phyloP scores from a whole-genome alignment of 1,140 invertebrate species.

The Vollenhovia emeryi region DNA sequence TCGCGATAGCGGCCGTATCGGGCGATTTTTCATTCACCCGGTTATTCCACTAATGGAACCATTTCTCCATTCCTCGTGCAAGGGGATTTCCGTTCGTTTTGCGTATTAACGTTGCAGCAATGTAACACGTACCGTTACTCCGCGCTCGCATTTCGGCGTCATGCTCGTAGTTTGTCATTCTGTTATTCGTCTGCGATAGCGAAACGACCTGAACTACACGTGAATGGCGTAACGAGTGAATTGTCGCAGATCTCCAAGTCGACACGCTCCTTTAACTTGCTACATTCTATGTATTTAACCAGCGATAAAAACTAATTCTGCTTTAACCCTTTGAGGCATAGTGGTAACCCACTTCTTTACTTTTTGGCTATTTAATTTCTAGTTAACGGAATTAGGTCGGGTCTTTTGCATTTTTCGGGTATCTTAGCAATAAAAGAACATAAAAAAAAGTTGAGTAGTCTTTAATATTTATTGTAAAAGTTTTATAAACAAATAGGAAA shows the following conservation, averaged over 20 bases:
- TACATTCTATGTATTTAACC: not conserved
- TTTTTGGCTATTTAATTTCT: too few species aligned
- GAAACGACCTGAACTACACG: constrained; percentile 10
- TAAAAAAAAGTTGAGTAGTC: too few species aligned
- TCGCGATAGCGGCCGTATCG: not conserved
- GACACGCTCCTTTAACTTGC: not conserved
- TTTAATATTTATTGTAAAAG: too few species aligned
- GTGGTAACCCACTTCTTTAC: too few species aligned
- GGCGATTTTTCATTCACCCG: constrained; percentile 49
- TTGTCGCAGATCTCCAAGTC: constrained; percentile 21
- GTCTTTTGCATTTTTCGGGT: too few species aligned
- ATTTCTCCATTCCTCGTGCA: constrained; percentile 50
- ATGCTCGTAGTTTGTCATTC: constrained; percentile 49
- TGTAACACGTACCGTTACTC: constrained; percentile 51
- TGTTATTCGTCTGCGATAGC: constrained; percentile 34
- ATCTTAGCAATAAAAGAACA: too few species aligned
- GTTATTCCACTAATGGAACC: constrained; percentile 46
- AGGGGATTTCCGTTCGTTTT: constrained; percentile 47
- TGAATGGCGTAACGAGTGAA: not conserved
- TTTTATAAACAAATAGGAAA: too few species aligned
- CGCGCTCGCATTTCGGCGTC: not conserved
- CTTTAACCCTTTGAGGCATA: too few species aligned
- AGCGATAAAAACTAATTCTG: not conserved
- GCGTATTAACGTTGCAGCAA: constrained; percentile 43
- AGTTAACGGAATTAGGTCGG: too few species aligned